Evolutionary conservation across 2,797 vertebrate species (phyloP), one percentile per base, ranked within the genome.

Genomic region (Myotis daubentonii): DNA sequence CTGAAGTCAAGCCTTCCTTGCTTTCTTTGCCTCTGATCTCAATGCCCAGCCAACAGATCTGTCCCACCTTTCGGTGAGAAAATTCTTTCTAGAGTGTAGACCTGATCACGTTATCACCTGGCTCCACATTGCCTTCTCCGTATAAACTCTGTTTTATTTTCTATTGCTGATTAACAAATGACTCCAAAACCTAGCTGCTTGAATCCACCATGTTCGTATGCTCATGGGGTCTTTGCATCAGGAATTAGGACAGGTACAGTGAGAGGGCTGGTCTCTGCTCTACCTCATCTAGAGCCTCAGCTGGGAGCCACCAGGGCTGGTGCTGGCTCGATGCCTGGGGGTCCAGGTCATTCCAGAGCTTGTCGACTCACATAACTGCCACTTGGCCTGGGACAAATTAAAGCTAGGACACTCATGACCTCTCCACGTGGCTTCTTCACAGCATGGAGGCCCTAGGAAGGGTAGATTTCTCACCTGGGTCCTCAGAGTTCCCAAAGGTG

Each of bases 391-490:
- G 6, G 53, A 12, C 3, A 19, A 51, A 28, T 30, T 44, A 23
- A 75, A 41, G 44, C 22, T 41, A 51, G 74, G 75, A 17, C 0
- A 1, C 4, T 62, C 0, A 0, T 22, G 47, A 49, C 38, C 23
- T 89, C 38, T 66, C 15, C 2, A 1, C 6, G 23, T 89, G 57
- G 47, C 30, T 70, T 65, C 72, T 44, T 89, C 38, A 4, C 2
- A 4, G 10, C 36, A 8, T 11, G 72, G 57, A 49, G 53, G 36
- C 10, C 36, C 55, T 15, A 30, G 13, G n/a, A 65, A 9, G 0
- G 57, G n/a, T 28, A 41, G 49, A 23, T 23, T 53, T 85, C 36
- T 53, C 28, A 38, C n/a, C 22, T 16, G 16, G 57, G 41, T 12
- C 19, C 30, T 70, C 41, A 28, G 49, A 65, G 49, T 41, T 49